phyloP scores from a whole-genome alignment of 2,888 invertebrate species.

The Archaeoteleia sp. region DNA sequence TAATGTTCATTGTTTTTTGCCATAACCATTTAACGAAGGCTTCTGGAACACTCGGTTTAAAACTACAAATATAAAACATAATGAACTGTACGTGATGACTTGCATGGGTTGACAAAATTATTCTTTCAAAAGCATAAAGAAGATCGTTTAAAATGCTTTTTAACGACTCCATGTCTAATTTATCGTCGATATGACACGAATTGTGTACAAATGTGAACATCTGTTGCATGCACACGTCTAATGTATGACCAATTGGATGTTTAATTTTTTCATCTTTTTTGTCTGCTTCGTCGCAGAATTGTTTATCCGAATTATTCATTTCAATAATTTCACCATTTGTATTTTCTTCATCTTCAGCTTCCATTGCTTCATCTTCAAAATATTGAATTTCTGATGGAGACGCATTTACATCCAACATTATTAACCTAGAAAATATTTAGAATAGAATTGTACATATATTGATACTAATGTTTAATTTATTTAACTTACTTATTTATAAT shows the following conservation, averaged over 20 bases:
- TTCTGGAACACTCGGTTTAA: conserved; percentile 79
- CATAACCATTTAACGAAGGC: conserved; percentile 84
- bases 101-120: conserved; percentile 89
- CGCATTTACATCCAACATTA: conserved; percentile 85
- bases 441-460: conserved; percentile 42
- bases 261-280: conserved; percentile 63
- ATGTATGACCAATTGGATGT: conserved; percentile 79
- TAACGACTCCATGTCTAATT: conserved; percentile 74
- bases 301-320: conserved; percentile 73
- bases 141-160: conserved; percentile 78
- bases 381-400: conserved; percentile 77
- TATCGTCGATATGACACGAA: conserved; percentile 76
- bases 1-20: conserved; percentile 83
- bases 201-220: conserved; percentile 82
- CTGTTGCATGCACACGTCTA: conserved; percentile 87
- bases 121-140: conserved; percentile 84
- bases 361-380: conserved; percentile 75
- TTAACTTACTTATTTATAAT: conserved; percentile 84
- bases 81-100: conserved; percentile 87
- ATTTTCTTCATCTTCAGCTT: conserved; percentile 76
- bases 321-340: conserved; percentile 41
- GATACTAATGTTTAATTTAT: conserved; percentile 11
- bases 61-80: conserved; percentile 84
- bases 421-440: conserved; percentile 77
- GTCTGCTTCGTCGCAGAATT: conserved; percentile 72